phyloP scores from a whole-genome alignment of 1,140 invertebrate species.

The Periplaneta americana region DNA sequence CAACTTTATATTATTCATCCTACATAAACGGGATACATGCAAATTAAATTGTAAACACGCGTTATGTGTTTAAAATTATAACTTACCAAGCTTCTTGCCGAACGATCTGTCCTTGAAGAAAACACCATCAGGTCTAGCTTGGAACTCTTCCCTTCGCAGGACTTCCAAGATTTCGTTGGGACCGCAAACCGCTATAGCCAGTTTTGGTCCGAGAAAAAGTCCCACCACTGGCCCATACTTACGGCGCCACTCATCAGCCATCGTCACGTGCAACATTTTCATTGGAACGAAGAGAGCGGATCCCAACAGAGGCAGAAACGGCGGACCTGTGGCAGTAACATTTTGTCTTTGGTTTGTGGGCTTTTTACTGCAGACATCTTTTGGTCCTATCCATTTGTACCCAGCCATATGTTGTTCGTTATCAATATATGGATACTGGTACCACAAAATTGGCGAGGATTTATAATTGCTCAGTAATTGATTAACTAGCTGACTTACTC shows the following conservation, averaged over 20 bases:
- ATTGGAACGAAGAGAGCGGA: neutral
- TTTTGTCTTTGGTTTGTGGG: no score
- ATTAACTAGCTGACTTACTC: no score
- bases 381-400: no score
- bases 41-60: no score
- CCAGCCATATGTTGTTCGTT: no score
- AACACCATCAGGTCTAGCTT: conserved; percentile 7
- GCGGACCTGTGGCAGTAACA: conserved; percentile 4
- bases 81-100: neutral
- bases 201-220: neutral
- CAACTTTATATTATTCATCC: no score
- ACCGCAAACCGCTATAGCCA: conserved; percentile 17
- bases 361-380: no score
- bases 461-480: no score
- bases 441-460: no score
- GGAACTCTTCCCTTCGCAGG: conserved; percentile 23
- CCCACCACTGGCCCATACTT: conserved; percentile 20
- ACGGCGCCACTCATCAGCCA: conserved; percentile 11
- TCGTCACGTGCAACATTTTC: conserved; percentile 2
- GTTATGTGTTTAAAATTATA: no score
- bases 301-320: neutral
- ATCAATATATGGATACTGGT: no score
- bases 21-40: no score
- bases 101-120: conserved; percentile 5
- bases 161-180: conserved; percentile 16